Evolutionary conservation across 1,140 invertebrate genomes (phyloP).

Genomic region (Euglossa dilemma): DNA sequence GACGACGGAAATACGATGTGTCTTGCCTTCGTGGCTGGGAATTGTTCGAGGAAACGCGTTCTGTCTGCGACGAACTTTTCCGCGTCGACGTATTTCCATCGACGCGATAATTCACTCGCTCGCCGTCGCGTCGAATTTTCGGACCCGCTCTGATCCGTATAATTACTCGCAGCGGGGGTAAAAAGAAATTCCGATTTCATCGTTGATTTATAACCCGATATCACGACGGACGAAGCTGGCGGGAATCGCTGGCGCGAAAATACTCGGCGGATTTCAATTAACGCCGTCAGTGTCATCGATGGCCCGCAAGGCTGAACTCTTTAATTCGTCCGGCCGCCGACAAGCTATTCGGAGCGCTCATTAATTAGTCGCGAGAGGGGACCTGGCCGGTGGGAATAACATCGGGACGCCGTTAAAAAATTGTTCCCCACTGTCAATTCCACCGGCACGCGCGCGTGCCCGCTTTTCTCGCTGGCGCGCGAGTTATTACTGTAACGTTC

Average conservation of each 20-base stretch:
- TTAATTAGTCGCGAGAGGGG: slow-evolving; percentile 56
- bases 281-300: slow-evolving; percentile 15
- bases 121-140: no score
- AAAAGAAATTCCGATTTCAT: background rate
- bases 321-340: slow-evolving; percentile 40
- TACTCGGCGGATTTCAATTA: slow-evolving; percentile 3
- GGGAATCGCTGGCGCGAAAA: background rate
- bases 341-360: slow-evolving; percentile 24
- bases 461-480: background rate
- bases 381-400: background rate
- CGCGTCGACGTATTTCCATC: background rate
- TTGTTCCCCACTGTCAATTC: slow-evolving; percentile 14
- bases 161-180: background rate
- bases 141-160: background rate
- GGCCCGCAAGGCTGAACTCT: slow-evolving; percentile 28
- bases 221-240: background rate
- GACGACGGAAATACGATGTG: no score
- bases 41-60: background rate
- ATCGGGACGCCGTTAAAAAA: slow-evolving; percentile 46
- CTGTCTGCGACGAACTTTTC: background rate
- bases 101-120: background rate
- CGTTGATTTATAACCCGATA: background rate
- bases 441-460: background rate
- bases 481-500: background rate
- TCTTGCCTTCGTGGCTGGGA: background rate